Base-by-base conservation (phyloP, 2,888 invertebrate species). In the Agriopis aurantiaria region DNA sequence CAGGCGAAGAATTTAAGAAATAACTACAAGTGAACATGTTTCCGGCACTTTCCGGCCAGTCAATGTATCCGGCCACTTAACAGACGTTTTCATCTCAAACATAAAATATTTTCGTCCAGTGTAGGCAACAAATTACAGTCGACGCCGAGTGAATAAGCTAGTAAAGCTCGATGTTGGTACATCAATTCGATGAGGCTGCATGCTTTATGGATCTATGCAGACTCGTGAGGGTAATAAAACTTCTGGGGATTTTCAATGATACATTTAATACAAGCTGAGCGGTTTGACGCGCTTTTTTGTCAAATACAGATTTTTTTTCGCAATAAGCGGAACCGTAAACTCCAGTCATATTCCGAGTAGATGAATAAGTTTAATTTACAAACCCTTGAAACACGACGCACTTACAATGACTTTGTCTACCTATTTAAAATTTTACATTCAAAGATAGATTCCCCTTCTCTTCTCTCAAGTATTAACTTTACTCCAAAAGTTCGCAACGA, bases 121-220 rank as follows among this genome's bases (percentile, higher is more conserved):
- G 71, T 67, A 71, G 75, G 78, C 75, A 75, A 80, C 86, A 86
- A 87, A 87, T 87, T 86, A 86, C 84, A 72, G 72, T 62, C 74
- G 71, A 78, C 73, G 71, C 75, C 69, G 75, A 74, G 73, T 75
- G 76, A 76, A 76, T 78, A 74, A 76, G 72, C 75, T 75, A 73
- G 69, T 67, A 67, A 74, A 73, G 70, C 66, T 74, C 57, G 71
- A 58, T 56, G 45, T 49, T 56, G 65, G 55, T 70, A 66, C 66
- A 70, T 70, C 66, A 59, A 67, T 77, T 59, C 65, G 61, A 68
- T 68, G 66, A 73, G 73, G 60, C 17, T 65, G 67, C 67, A 62
- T 73, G 72, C 61, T 77, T 74, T 73, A 74, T 74, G 40, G 64
- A 33, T 65, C 45, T 61, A 72, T 66, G 69, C 73, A 75, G 57